These are phyloP conservation scores for Frankliniella intonsa DNA, from an alignment of 2,888 invertebrate genomes.

Conservation along the genomic window DNA sequence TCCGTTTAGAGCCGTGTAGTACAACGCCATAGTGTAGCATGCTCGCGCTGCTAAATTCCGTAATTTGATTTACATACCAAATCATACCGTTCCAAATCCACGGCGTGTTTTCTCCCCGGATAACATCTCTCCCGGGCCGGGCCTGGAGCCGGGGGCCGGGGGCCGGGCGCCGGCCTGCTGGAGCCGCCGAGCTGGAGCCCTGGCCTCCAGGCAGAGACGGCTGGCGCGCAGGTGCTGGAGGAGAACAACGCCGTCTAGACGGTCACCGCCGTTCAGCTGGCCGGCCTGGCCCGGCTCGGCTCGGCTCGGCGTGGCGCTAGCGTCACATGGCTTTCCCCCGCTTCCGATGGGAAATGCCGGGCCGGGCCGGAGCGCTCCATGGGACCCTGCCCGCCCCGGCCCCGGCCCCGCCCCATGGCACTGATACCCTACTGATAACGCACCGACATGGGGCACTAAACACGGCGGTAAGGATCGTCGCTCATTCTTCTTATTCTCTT, in stretches of 20 bases:
- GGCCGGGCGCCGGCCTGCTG: neutral
- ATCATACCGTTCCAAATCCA: conserved; percentile 18
- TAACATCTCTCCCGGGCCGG: conserved; percentile 1
- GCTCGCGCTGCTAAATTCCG: neutral
- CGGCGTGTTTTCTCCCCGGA: conserved; percentile 7
- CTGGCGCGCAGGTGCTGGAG: neutral
- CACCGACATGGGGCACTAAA: neutral
- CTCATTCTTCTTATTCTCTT: neutral
- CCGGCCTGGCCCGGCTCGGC: too few species aligned
- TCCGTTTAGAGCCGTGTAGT: neutral
- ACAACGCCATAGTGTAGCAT: neutral
- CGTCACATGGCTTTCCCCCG: too few species aligned
- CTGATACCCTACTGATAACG: neutral
- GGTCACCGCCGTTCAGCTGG: too few species aligned
- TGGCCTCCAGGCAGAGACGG: neutral
- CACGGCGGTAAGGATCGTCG: neutral
- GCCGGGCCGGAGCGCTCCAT: neutral
- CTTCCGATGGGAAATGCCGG: neutral
- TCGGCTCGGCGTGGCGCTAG: too few species aligned
- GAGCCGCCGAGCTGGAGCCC: neutral
- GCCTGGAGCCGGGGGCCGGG: neutral
- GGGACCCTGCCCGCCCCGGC: neutral
- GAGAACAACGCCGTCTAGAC: neutral
- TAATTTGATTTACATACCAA: conserved; percentile 18
- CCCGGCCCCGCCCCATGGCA: neutral